Evolutionary conservation across 2,113 vertebrate genomes (phyloP).

Genomic region (Mobula birostris): DNA sequence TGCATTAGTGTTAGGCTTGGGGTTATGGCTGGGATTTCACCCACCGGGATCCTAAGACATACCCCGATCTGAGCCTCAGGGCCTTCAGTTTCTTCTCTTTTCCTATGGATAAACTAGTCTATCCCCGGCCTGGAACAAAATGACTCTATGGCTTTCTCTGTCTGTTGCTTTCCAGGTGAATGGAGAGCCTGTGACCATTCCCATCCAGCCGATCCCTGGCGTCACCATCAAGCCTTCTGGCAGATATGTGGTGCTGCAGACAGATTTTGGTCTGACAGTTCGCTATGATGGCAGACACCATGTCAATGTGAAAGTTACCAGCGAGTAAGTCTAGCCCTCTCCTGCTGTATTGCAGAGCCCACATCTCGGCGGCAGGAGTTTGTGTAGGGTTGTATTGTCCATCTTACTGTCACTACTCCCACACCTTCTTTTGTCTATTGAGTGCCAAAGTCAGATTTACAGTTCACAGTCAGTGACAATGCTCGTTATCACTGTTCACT

Average conservation of each 20-base stretch:
- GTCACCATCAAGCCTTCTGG: conserved; percentile 52
- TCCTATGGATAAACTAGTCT: not conserved
- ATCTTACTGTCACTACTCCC: no score
- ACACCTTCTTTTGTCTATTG: no score
- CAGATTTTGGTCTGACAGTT: conserved; percentile 58
- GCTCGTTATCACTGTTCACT: no score
- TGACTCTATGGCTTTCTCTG: not conserved
- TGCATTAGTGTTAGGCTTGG: no score
- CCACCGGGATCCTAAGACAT: conserved; percentile 54
- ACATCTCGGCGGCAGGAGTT: no score
- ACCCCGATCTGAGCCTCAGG: not conserved
- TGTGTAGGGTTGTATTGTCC: no score
- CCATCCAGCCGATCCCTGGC: conserved; percentile 39
- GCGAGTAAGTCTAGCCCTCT: conserved; percentile 51
- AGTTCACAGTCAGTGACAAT: no score
- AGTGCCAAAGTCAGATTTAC: no score
- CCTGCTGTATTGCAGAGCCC: no score
- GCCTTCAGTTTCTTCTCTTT: not conserved
- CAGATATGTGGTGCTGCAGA: conserved; percentile 47
- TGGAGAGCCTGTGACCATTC: conserved; percentile 49
- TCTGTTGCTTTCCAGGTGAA: conserved; percentile 45
- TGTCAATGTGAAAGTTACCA: conserved; percentile 60
- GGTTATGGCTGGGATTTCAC: conserved; percentile 54
- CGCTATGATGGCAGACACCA: conserved; percentile 63
- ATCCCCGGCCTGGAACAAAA: not conserved